These are phyloP conservation scores for Stenichneumon culpator DNA, from an alignment of 2,888 invertebrate species.

Conservation along the genomic window DNA sequence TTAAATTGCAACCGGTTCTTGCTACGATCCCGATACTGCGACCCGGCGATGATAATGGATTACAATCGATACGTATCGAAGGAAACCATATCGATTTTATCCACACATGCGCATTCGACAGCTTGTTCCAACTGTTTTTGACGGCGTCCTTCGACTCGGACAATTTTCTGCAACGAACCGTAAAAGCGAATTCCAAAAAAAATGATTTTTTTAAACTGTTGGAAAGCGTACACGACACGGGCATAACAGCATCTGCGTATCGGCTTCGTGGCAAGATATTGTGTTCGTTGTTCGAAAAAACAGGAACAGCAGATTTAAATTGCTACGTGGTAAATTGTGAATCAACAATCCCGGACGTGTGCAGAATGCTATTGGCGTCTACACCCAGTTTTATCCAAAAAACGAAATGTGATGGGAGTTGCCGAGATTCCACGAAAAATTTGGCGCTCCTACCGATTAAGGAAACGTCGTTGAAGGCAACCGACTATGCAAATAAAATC, in stretches of 20 bases:
- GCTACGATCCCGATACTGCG: conserved; percentile 4
- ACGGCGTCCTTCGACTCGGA: conserved; percentile 3
- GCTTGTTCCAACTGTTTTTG: background rate
- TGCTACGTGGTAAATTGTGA: conserved; percentile 19
- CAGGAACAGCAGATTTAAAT: background rate
- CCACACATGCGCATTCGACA: conserved; percentile 11
- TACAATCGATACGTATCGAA: conserved; percentile 10
- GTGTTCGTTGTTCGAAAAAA: background rate
- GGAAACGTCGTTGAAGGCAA: conserved; percentile 7
- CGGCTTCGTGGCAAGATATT: conserved; percentile 11
- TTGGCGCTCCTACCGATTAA: background rate
- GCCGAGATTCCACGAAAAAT: background rate
- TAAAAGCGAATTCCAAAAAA: background rate
- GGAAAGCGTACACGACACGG: background rate
- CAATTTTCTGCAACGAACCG: conserved; percentile 6
- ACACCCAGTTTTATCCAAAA: background rate
- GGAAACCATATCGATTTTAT: background rate
- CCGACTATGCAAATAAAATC: background rate
- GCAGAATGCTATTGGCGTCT: background rate
- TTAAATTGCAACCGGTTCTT: conserved; percentile 4
- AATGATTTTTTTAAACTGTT: conserved; percentile 1
- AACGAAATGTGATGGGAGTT: background rate
- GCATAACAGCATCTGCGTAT: background rate
- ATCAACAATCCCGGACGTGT: conserved; percentile 4
- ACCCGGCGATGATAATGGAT: background rate